Conservation (phyloP, 2,888 invertebrate genomes). For the Andricus curvator region DNA sequence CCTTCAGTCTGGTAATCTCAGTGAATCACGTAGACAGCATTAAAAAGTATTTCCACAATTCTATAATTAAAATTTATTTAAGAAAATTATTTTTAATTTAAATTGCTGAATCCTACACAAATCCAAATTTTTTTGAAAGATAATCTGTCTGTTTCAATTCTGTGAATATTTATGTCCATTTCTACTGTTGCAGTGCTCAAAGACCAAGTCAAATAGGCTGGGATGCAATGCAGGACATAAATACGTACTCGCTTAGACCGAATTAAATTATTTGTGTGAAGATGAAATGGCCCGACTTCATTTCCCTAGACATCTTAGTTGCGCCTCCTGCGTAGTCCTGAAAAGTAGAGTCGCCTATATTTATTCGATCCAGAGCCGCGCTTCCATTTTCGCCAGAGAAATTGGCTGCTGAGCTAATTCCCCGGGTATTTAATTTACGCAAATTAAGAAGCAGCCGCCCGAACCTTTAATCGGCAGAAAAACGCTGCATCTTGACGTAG, state of each 20-base stretch:
- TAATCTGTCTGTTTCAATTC: neutral
- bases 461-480: conserved; percentile 27
- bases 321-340: conserved; percentile 64
- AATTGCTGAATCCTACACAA: neutral
- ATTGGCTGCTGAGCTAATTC: conserved; percentile 62
- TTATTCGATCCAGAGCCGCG: conserved; percentile 1
- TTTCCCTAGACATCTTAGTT: conserved; percentile 65
- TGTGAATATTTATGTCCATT: neutral
- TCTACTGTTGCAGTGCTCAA: conserved; percentile 24
- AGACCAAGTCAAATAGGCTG: conserved; percentile 36
- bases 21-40: neutral
- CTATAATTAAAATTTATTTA: neutral
- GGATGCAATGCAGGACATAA: conserved; percentile 61
- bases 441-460: conserved; percentile 54
- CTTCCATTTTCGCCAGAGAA: conserved; percentile 49
- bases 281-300: conserved; percentile 67
- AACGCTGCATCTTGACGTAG: conserved; percentile 24
- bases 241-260: conserved; percentile 63
- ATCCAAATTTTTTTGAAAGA: neutral
- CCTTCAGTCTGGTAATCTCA: neutral
- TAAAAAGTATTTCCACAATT: neutral
- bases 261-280: conserved; percentile 69
- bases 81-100: neutral
- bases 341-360: conserved; percentile 44
- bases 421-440: conserved; percentile 59